Base-by-base conservation (phyloP, 2,888 invertebrate genomes). In the Mechanitis messenoides region DNA sequence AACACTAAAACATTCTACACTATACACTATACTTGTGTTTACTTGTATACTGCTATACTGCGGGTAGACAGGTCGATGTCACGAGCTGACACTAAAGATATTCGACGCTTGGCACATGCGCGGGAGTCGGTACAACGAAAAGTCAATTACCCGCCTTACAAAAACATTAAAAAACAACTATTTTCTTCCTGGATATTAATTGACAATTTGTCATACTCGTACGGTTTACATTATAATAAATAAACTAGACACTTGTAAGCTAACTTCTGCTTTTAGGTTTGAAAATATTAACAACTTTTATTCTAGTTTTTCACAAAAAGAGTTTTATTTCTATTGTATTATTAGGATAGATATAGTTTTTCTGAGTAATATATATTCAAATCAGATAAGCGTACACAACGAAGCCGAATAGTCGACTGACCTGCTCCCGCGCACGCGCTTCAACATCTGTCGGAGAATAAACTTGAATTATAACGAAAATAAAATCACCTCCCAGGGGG, bases 41-140 rank as follows among this genome's bases (percentile, higher is more conserved):
- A 20, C 20, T 71, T 72, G 71, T 72, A 71, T 72, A 66, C 62
- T 69, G 68, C 55, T 71, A 76, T 66, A 71, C 72, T 80, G 82
- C 77, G 84, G 87, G 86, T 85, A 83, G 83, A 77, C 83, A 77
- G 80, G 76, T 74, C 85, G 82, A 79, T 87, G 87, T 87, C 87
- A 87, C 81, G 79, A 78, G 76, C 83, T 75, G 87, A 83, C 85
- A 80, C 81, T 74, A 79, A 74, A 86, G 85, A 81, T 82, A 86
- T 84, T 84, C 82, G 84, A 63, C 73, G 83, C 76, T 87, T 87
- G 88, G 89, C 89, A 87, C 81, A 78, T 74, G 83, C 82, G 78
- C 81, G 69, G 68, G 80, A 74, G 79, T 72, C 72, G 74, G 77
- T 77, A 81, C 77, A 80, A 76, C 73, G 81, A 82, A 82, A 80